Base-by-base conservation (phyloP, 2,113 vertebrate species). In the Illadopsis cleaveri region DNA sequence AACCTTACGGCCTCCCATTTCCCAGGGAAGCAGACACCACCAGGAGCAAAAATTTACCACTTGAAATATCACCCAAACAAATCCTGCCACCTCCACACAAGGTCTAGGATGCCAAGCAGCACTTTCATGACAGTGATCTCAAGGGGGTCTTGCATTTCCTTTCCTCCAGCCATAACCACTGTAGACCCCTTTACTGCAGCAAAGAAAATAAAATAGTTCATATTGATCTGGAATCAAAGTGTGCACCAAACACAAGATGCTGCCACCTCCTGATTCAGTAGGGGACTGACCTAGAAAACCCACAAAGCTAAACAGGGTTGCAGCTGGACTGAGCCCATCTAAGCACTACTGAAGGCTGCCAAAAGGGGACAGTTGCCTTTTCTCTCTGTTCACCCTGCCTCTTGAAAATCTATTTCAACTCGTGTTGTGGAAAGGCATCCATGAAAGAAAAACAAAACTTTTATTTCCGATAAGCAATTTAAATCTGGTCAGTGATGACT, bases 1-100 rank as follows among this genome's bases (percentile, higher is more conserved):
- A 75, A 25, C 4, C 24, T n/a, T 31, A 58, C 1, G 10, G 12
- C 2, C 12, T n/a, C 38, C 22, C 3, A 0, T 61, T 90, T 69
- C 42, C 33, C 37, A 61, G 38, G 27, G 45, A 88, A 66, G 44
- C 22, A 47, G 27, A 35, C 33, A 40, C 9, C 12, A 4, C 21
- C 58, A 80, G 23, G 2, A 90, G 7, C 23, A 83, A 88, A 69
- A 73, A 40, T 35, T 22, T 65, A 50, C 21, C 28, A 47, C 50
- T 72, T 57, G 50, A 80, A 85, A 42, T 33, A 82, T 10, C 23
- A 65, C 20, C 18, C 1, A 1, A 88, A 80, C 14, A 87, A 93
- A 94, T 48, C 40, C n/a, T 77, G 30, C 14, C 14, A 22, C 24
- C 62, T 73, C 42, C 68, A 80, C 37, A 50, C 22, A 37, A 28